These are phyloP conservation scores for Pluvianellus socialis DNA, from an alignment of 2,113 vertebrate species.

Conservation along the genomic window DNA sequence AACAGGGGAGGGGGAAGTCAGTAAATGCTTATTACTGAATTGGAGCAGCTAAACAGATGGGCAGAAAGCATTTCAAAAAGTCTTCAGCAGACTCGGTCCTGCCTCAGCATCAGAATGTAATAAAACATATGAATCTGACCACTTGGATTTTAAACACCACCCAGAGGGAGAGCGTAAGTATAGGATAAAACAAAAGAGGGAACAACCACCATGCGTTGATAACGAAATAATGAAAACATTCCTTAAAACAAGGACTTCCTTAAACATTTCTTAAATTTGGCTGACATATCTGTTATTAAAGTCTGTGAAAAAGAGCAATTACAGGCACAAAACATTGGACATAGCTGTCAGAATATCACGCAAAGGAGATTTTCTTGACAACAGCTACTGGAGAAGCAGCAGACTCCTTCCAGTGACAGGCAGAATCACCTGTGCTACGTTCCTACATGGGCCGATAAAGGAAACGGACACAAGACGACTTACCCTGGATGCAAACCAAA, in stretches of 20 bases:
- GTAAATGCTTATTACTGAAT: background rate
- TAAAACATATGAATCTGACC: background rate
- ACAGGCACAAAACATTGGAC: background rate
- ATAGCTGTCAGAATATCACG: background rate
- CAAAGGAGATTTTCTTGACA: background rate
- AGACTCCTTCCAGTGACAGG: background rate
- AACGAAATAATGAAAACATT: background rate
- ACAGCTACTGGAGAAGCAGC: background rate
- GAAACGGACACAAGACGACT: background rate
- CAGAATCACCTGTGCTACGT: background rate
- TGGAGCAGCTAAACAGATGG: background rate
- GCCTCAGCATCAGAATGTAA: background rate
- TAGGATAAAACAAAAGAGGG: background rate
- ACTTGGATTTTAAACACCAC: background rate
- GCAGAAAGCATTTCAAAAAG: background rate
- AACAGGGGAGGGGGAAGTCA: too few species aligned
- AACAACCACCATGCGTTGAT: background rate
- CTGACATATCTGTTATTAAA: background rate
- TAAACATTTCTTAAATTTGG: background rate
- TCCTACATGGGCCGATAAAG: background rate
- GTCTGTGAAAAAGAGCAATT: background rate
- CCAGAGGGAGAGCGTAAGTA: rapidly evolving
- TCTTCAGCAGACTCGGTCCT: background rate
- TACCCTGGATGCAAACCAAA: background rate
- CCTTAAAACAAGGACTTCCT: background rate